A percentile compares a stretch with the other conserved stretches of the same genome.
These are phyloP conservation scores for Pygathrix nemaeus DNA, from an alignment of 2,113 vertebrate species.

Conservation along the genomic window DNA sequence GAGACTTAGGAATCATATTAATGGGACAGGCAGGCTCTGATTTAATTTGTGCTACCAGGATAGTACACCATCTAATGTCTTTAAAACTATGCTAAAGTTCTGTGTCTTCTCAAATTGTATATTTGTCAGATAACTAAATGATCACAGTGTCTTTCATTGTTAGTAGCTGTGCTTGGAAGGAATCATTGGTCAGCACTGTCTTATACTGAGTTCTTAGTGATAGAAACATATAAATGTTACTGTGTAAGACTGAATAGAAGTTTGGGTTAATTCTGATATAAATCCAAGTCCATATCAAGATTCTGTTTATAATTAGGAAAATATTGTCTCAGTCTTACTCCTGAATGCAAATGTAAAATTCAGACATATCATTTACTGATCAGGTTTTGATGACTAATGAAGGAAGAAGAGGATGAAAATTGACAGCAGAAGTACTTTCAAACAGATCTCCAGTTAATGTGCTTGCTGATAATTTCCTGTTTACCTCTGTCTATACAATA, in stretches of 20 bases:
- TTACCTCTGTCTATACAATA: neutral
- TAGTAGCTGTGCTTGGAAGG: conserved; percentile 35
- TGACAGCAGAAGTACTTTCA: neutral
- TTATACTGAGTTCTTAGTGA: neutral
- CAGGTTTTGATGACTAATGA: neutral
- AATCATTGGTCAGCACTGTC: conserved; percentile 14
- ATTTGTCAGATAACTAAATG: neutral
- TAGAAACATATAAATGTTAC: neutral
- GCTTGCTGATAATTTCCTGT: conserved; percentile 29
- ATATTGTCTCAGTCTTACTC: neutral
- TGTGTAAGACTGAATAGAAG: conserved; percentile 3
- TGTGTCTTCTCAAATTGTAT: neutral
- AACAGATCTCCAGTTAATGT: neutral
- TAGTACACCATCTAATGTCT: neutral
- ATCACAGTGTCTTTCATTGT: neutral
- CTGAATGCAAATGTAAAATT: conserved; percentile 23
- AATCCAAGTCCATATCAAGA: neutral
- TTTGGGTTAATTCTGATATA: conserved; percentile 19
- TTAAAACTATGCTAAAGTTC: conserved; percentile 25
- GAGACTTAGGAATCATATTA: conserved; percentile 33
- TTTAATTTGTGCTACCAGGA: conserved; percentile 30
- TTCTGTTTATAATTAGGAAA: conserved; percentile 25
- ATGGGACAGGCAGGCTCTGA: neutral
- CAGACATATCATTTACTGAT: neutral
- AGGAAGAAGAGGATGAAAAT: neutral